These are phyloP conservation scores for Etia nguti DNA, from an alignment of 2,113 vertebrate genomes.

Conservation along the genomic window DNA sequence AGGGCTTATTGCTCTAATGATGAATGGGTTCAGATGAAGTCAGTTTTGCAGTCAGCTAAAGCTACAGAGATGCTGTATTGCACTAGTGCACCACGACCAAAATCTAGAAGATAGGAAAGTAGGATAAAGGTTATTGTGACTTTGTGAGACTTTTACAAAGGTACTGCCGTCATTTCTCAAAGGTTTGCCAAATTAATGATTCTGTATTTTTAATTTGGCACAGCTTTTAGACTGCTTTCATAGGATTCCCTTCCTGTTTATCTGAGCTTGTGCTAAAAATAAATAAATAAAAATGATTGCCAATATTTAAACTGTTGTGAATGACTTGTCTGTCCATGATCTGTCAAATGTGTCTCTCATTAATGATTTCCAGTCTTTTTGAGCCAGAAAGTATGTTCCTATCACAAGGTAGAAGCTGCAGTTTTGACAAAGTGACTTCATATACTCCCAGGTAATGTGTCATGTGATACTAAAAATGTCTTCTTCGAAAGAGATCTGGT, in stretches of 20 bases:
- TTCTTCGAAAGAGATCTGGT: background rate
- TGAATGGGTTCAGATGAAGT: background rate
- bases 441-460: background rate
- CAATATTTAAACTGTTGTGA: too few species aligned
- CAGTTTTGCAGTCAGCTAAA: fast-evolving
- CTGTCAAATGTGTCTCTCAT: background rate
- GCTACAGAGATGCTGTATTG: background rate
- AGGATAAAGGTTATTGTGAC: background rate
- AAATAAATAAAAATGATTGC: too few species aligned
- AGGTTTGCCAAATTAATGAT: background rate
- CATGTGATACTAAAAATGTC: background rate
- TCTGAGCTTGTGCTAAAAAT: too few species aligned
- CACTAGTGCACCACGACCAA: background rate
- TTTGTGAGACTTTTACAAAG: background rate
- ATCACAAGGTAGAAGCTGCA: background rate
- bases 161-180: background rate
- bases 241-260: background rate
- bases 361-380: background rate
- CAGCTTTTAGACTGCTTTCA: background rate
- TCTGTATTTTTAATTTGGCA: background rate
- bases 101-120: background rate
- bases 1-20: background rate
- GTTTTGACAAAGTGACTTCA: background rate
- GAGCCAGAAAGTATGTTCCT: background rate
- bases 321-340: background rate